phyloP scores from a whole-genome alignment of 30 jellyfish, hydroid and myxozoan genomes.

The Rhopilema esculentum region DNA sequence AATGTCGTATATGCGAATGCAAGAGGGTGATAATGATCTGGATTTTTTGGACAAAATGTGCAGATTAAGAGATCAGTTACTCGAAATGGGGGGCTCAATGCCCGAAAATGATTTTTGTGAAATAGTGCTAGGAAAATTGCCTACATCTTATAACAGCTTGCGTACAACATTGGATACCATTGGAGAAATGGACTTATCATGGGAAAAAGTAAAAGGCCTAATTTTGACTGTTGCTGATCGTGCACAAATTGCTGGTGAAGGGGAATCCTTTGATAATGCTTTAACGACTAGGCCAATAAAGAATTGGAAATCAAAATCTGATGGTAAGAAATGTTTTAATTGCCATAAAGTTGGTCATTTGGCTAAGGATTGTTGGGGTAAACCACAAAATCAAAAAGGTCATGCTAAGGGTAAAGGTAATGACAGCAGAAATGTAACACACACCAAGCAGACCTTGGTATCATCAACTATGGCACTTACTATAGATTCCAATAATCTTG shows the following conservation, averaged over 20 bases:
- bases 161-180: slow-evolving; percentile 48
- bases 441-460: slow-evolving; percentile 5
- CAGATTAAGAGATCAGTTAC: slow-evolving; percentile 25
- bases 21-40: slow-evolving; percentile 47
- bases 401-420: slow-evolving; percentile 40
- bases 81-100: slow-evolving; percentile 47
- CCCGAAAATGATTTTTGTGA: slow-evolving; percentile 41
- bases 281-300: slow-evolving; percentile 13
- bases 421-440: slow-evolving; percentile 33
- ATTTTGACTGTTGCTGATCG: slow-evolving; percentile 60
- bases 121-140: slow-evolving; percentile 52
- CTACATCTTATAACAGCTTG: slow-evolving; percentile 42
- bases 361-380: slow-evolving; percentile 50
- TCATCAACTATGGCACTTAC: slow-evolving; percentile 35
- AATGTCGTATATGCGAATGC: slow-evolving; percentile 47
- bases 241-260: slow-evolving; percentile 20
- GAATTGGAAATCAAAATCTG: slow-evolving; percentile 11
- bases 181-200: slow-evolving; percentile 47
- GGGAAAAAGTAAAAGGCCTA: slow-evolving; percentile 60
- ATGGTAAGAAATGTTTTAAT: slow-evolving; percentile 18
- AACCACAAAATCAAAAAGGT: slow-evolving; percentile 23
- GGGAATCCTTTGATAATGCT: slow-evolving; percentile 45
- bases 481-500: slow-evolving; percentile 20
- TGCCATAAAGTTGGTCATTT: slow-evolving; percentile 49
- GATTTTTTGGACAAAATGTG: slow-evolving; percentile 39